These are phyloP conservation scores for fruit fly (Drosophila melanogaster) DNA, from an alignment of 1,140 invertebrate genomes.

Conservation along the genomic window DNA sequence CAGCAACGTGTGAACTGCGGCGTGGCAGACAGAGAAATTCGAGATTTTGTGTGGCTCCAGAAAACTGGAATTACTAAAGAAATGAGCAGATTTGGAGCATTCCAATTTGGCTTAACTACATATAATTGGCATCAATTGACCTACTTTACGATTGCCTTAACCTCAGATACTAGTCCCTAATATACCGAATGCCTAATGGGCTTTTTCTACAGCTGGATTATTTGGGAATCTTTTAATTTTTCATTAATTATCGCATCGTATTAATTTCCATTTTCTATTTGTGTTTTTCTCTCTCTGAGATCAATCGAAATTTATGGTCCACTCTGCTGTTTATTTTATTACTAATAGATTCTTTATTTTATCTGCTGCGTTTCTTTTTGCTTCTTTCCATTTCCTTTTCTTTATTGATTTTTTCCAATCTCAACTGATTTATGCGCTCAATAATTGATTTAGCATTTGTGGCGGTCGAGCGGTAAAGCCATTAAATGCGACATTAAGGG, in stretches of 20 bases:
- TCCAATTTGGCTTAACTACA: constrained; percentile 37
- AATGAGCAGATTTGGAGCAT: constrained; percentile 18
- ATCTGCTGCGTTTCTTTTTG: constrained; percentile 36
- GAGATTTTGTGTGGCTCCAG: constrained; percentile 17
- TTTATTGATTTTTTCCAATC: constrained; percentile 40
- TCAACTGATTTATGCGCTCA: constrained; percentile 61
- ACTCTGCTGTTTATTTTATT: constrained; percentile 59
- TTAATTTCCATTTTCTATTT: constrained; percentile 46
- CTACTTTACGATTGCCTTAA: constrained; percentile 12
- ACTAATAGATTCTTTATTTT: constrained; percentile 64
- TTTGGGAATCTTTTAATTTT: constrained; percentile 28
- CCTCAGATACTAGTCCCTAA: constrained; percentile 1
- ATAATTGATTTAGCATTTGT: constrained; percentile 73
- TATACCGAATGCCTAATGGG: constrained; percentile 7
- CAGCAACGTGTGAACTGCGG: constrained; percentile 46
- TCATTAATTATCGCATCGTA: constrained; percentile 37
- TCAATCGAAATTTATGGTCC: constrained; percentile 40
- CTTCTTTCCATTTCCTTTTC: constrained; percentile 4
- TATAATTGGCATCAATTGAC: constrained; percentile 50
- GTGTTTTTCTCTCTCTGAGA: constrained; percentile 11
- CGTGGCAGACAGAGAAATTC: constrained; percentile 28
- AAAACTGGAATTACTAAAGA: constrained; percentile 13
- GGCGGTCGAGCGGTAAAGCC: constrained; percentile 33
- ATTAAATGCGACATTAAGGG: constrained; percentile 58
- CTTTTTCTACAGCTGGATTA: background rate